phyloP scores from a whole-genome alignment of 2,888 invertebrate genomes.

The Ernsta delagoae region DNA sequence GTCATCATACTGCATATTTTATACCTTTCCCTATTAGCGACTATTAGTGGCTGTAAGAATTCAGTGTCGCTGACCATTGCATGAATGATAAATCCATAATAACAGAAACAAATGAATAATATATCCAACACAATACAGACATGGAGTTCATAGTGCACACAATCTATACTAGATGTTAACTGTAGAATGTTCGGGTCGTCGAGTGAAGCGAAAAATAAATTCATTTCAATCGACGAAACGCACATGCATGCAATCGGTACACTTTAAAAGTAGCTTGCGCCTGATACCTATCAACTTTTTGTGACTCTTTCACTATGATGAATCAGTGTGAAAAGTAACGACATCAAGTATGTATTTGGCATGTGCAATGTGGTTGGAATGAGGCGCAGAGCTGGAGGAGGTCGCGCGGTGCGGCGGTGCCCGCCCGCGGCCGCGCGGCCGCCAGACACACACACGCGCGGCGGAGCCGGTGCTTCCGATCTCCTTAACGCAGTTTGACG shows the following conservation, averaged over 20 bases:
- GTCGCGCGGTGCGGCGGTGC: conserved; percentile 53
- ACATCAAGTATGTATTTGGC: background rate
- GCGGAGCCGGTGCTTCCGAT: conserved; percentile 80
- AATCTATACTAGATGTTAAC: conserved; percentile 63
- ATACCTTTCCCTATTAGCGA: conserved; percentile 84
- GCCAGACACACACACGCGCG: conserved; percentile 72
- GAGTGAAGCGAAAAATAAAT: conserved; percentile 50
- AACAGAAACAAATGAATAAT: conserved; percentile 62
- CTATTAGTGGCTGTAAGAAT: conserved; percentile 72
- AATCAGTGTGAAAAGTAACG: background rate
- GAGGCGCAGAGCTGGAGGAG: conserved; percentile 52
- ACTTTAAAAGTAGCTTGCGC: conserved; percentile 60
- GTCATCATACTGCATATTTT: conserved; percentile 82
- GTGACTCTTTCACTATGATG: background rate
- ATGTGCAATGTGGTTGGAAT: conserved; percentile 51
- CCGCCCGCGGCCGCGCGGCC: conserved; percentile 50
- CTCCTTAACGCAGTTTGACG: conserved; percentile 56
- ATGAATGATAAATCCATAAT: conserved; percentile 67
- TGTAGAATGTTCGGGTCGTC: conserved; percentile 62
- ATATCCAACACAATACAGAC: conserved; percentile 60
- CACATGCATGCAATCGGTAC: conserved; percentile 74
- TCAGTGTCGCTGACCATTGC: conserved; percentile 79
- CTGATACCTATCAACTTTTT: conserved; percentile 51
- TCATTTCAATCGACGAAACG: conserved; percentile 59
- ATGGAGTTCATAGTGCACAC: conserved; percentile 70